These are phyloP conservation scores for Anticlea derivata DNA, from an alignment of 2,888 invertebrate genomes.

Conservation along the genomic window DNA sequence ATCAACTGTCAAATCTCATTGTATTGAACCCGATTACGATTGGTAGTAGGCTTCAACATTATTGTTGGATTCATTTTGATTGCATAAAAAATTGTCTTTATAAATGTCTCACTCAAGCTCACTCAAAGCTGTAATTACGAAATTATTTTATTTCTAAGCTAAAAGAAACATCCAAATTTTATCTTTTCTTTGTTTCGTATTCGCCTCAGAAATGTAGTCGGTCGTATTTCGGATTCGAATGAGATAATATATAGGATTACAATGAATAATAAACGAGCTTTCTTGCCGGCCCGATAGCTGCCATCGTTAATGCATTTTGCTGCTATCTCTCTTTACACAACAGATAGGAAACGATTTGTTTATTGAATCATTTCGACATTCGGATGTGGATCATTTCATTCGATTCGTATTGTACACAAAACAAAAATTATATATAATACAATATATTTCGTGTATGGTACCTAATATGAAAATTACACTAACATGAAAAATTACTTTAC, in stretches of 20 bases:
- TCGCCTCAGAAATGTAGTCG: slow-evolving; percentile 43
- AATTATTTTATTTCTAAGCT: background rate
- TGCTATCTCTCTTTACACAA: slow-evolving; percentile 51
- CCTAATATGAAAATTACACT: too few relatives aligned
- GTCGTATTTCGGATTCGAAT: slow-evolving; percentile 48
- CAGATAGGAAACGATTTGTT: slow-evolving; percentile 46
- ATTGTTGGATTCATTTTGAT: too few relatives aligned
- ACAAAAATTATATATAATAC: too few relatives aligned
- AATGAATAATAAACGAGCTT: slow-evolving; percentile 68
- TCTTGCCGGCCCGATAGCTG: slow-evolving; percentile 48
- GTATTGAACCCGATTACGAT: too few relatives aligned
- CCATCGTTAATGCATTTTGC: slow-evolving; percentile 52
- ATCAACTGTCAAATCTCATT: too few relatives aligned
- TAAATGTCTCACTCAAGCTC: too few relatives aligned
- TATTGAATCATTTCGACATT: slow-evolving; percentile 34
- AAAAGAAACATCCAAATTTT: slow-evolving; percentile 3
- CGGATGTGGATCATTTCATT: slow-evolving; percentile 28
- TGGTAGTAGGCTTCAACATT: too few relatives aligned
- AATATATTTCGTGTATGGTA: too few relatives aligned
- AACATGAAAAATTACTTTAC: too few relatives aligned
- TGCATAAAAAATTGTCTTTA: too few relatives aligned
- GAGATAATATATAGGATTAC: slow-evolving; percentile 69
- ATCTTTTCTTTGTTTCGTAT: slow-evolving; percentile 48
- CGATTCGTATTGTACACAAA: slow-evolving; percentile 8
- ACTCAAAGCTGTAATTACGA: too few relatives aligned